phyloP scores from a whole-genome alignment of 2,797 vertebrate species.

The Coregonus suidteri region DNA sequence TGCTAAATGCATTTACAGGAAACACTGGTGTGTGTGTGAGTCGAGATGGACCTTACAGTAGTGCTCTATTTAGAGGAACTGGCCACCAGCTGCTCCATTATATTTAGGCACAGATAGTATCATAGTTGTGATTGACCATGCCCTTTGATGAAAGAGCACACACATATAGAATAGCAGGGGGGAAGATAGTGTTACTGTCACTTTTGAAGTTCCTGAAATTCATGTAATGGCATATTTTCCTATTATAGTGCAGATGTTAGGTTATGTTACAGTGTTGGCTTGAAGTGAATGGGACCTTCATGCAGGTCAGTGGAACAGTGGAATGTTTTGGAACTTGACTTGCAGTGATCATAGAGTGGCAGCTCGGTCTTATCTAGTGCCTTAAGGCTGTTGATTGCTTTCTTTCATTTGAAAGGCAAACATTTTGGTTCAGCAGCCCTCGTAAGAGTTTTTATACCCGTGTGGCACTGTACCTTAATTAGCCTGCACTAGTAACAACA shows the following conservation, averaged over 20 bases:
- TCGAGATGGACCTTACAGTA: neutral
- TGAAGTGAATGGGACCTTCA: neutral
- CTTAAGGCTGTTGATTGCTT: too few species aligned
- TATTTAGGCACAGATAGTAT: neutral
- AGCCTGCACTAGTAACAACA: too few species aligned
- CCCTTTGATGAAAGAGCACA: neutral
- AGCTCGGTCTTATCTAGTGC: too few species aligned
- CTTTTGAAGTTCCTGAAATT: neutral
- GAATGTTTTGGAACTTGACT: neutral
- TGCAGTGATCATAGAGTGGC: too few species aligned
- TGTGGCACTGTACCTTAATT: too few species aligned
- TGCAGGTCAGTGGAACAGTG: neutral
- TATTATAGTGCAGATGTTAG: neutral
- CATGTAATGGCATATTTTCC: neutral
- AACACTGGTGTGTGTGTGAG: neutral
- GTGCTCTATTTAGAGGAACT: neutral
- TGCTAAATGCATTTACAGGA: neutral
- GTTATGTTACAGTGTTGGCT: neutral
- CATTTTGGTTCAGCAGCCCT: too few species aligned
- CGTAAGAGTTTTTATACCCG: too few species aligned
- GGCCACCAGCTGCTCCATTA: neutral
- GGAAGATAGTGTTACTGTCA: neutral
- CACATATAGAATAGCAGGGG: neutral
- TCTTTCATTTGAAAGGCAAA: too few species aligned
- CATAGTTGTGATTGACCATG: slow-evolving; percentile 2